phyloP scores from a whole-genome alignment of 2,797 vertebrate genomes.

The Antrozous pallidus region DNA sequence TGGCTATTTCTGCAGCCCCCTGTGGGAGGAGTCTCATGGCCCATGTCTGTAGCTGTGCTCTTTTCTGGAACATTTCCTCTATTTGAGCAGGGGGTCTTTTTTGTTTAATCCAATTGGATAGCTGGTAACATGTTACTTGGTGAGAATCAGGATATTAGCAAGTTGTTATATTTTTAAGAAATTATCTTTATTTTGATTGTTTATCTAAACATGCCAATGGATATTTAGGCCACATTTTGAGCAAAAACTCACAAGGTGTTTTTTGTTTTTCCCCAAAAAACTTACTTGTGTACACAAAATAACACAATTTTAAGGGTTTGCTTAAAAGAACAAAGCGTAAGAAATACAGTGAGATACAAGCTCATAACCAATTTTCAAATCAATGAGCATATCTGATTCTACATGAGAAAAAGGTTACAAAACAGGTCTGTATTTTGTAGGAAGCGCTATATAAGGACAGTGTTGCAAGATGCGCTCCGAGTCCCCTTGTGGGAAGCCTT shows the following conservation, averaged over 20 bases:
- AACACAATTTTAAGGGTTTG: conserved; percentile 59
- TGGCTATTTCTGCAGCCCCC: not conserved
- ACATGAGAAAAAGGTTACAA: conserved; percentile 8
- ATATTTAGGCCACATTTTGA: conserved; percentile 69
- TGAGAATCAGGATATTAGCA: conserved; percentile 59
- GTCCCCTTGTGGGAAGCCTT: not conserved
- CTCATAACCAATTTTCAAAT: conserved; percentile 57
- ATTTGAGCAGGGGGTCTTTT: not conserved
- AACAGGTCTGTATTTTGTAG: conserved; percentile 20
- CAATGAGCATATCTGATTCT: conserved; percentile 50
- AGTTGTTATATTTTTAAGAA: conserved; percentile 64
- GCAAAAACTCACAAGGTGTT: conserved; percentile 66
- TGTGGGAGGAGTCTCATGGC: not conserved
- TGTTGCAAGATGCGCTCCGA: not conserved
- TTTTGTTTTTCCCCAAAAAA: not conserved
- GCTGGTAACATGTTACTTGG: not conserved
- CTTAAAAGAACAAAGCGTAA: conserved; percentile 62
- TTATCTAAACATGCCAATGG: conserved; percentile 71
- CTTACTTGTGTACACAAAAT: conserved; percentile 66
- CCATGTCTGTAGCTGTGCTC: not conserved
- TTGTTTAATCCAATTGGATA: not conserved
- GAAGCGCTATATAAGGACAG: conserved; percentile 17
- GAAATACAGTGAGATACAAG: conserved; percentile 68
- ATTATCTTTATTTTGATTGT: conserved; percentile 75
- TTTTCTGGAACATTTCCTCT: not conserved